Base-by-base conservation (phyloP, 2,888 invertebrate species). In the Ommatoiulus sabulosus region DNA sequence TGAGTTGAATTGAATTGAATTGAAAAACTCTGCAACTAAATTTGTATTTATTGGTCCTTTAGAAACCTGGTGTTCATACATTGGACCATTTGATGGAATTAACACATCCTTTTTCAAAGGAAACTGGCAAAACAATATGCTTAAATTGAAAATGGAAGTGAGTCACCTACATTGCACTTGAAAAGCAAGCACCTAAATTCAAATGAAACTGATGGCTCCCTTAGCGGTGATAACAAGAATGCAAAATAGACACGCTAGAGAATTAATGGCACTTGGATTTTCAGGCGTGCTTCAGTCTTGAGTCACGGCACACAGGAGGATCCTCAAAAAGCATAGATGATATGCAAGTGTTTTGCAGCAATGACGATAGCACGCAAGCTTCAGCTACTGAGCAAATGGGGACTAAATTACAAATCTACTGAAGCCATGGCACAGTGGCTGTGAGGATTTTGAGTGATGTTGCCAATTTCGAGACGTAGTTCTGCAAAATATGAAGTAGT, bases 261-360 rank as follows among this genome's bases (percentile, higher is more conserved):
- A 63, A 63, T 63, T 63, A 63, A 63, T 63, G 63, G 63, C 63
- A 63, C 63, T 63, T 63, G n/a, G n/a, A 63, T n/a, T 63, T 63
- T 63, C 63, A 63, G 17, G 15, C 17, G 20, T 63, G 63, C 63
- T n/a, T 63, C 17, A 63, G 63, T n/a, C 15, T 5, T 63, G 63
- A 63, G 63, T 63, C 4, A n/a, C n/a, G 63, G 63, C 63, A n/a
- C 63, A 63, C n/a, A n/a, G 17, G 4, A 20, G n/a, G n/a, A n/a
- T 63, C n/a, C 3, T 4, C 63, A 63, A 20, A 57, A 63, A 63
- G 63, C 20, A 63, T 63, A 0, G 7, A 63, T 63, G 63, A 63
- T 63, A 63, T 63, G 63, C 63, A 63, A 63, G 3, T 17, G n/a
- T 63, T 52, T 12, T 12, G 52, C 12, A 12, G 8, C 15, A 15